Evolutionary conservation across 2,113 vertebrate genomes (phyloP).

Genomic region (Tetraodon nigroviridis): DNA sequence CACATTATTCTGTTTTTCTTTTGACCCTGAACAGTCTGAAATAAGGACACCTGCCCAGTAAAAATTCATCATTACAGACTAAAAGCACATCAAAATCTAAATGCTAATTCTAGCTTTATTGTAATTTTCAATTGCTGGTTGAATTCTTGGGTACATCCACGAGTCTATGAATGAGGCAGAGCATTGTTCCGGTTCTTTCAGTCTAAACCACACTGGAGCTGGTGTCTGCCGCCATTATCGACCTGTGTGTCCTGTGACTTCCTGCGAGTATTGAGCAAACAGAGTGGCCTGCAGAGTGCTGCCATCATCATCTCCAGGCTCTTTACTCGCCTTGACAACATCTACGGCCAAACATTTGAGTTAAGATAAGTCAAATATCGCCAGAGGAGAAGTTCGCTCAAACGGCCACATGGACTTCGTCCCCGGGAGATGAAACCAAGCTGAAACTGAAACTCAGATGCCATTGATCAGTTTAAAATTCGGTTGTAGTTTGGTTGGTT

Average conservation of each 20-base stretch:
- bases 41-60: too few relatives aligned
- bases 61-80: too few relatives aligned
- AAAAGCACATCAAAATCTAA: too few relatives aligned
- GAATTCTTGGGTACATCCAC: too few relatives aligned
- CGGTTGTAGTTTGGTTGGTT: neutral
- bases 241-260: constrained; percentile 56
- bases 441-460: constrained; percentile 16
- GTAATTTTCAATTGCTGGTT: too few relatives aligned
- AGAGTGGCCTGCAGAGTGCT: constrained; percentile 58
- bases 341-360: constrained; percentile 65
- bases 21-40: too few relatives aligned
- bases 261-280: constrained; percentile 61
- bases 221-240: constrained; percentile 52
- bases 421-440: constrained; percentile 23
- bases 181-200: too few relatives aligned
- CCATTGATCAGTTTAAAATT: neutral
- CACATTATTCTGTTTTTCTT: too few relatives aligned
- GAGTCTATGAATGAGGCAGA: too few relatives aligned
- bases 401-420: constrained; percentile 21
- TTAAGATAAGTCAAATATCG: constrained; percentile 65
- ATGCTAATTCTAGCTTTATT: too few relatives aligned
- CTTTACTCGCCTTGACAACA: constrained; percentile 61
- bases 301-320: constrained; percentile 48
- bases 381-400: constrained; percentile 37
- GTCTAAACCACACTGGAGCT: constrained; percentile 4